phyloP scores from a whole-genome alignment of 1,140 invertebrate species.

The Gonatopus flavifemur region DNA sequence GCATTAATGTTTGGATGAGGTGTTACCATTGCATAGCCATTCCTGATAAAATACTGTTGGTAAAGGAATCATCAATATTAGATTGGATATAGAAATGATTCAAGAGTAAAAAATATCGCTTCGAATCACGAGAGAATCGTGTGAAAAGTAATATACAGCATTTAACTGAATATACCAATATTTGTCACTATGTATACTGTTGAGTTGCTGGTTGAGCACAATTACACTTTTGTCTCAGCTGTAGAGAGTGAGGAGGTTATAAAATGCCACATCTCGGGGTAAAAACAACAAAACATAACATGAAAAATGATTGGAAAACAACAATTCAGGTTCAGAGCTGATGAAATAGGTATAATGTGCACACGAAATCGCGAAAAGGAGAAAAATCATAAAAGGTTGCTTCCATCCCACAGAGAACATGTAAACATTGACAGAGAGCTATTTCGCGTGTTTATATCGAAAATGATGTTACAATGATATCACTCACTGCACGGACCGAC shows the following conservation, averaged over 20 bases:
- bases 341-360: not conserved
- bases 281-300: conserved; percentile 1
- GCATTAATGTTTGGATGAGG: too few species aligned
- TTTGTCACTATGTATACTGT: not conserved
- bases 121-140: too few species aligned
- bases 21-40: too few species aligned
- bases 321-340: not conserved
- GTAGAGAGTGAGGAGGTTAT: conserved; percentile 34
- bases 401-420: conserved; percentile 41
- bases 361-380: conserved; percentile 8
- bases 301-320: not conserved
- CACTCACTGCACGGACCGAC: conserved; percentile 33
- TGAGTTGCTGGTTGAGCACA: conserved; percentile 5
- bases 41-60: too few species aligned
- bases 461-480: conserved; percentile 8
- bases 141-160: too few species aligned
- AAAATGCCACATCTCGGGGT: conserved; percentile 26
- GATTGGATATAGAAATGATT: too few species aligned
- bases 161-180: too few species aligned
- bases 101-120: too few species aligned
- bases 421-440: conserved; percentile 53
- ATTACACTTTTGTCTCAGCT: conserved; percentile 19
- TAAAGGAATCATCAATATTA: too few species aligned
- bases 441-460: not conserved
- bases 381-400: conserved; percentile 32